Evolutionary conservation across 2,113 vertebrate genomes (phyloP).

Genomic region (Parus major): DNA sequence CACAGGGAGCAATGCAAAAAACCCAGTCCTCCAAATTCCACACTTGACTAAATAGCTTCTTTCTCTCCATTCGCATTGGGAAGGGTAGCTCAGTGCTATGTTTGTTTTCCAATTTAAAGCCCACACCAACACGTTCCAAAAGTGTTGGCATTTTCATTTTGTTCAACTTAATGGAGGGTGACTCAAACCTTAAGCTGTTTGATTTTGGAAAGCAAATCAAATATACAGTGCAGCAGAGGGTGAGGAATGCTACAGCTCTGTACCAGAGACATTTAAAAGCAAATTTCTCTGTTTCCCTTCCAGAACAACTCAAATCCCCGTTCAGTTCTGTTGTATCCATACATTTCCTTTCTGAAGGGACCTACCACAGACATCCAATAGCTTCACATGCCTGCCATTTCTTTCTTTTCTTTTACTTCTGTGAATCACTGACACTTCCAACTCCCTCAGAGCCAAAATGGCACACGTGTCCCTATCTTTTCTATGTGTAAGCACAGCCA

Average conservation of each 20-base stretch:
- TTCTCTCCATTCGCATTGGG: accelerated
- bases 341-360: background rate
- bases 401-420: background rate
- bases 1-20: background rate
- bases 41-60: background rate
- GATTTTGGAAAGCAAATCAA: conserved; percentile 34
- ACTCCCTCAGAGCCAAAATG: background rate
- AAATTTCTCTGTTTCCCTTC: background rate
- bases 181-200: conserved; percentile 37
- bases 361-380: background rate
- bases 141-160: conserved; percentile 32
- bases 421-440: background rate
- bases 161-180: conserved; percentile 9
- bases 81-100: background rate
- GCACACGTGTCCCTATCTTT: accelerated
- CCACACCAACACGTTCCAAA: background rate
- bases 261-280: background rate
- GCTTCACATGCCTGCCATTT: background rate
- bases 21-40: background rate
- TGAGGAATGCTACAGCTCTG: background rate
- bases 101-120: conserved; percentile 1
- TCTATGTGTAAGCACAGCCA: accelerated
- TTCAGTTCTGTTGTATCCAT: background rate
- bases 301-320: background rate
- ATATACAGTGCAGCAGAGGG: background rate